Base-by-base conservation (phyloP, 1,140 invertebrate species). In the Drosophila serrata region DNA sequence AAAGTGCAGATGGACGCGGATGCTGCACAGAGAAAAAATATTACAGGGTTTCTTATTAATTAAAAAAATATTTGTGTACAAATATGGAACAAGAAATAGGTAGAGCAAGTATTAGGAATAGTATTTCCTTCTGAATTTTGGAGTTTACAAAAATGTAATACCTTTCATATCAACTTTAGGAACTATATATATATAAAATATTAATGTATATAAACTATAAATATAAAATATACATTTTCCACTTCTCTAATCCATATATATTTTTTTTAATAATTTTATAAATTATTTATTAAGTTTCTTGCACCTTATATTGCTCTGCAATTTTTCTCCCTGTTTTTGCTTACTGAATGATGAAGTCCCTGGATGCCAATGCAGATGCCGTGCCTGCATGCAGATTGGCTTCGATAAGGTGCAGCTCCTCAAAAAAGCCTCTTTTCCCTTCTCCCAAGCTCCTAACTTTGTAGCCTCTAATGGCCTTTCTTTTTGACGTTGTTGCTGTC, bases 401-500 rank as follows among this genome's bases (percentile, higher is more conserved):
- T 76, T 57, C 53, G 74, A 76, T 76, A 76, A 76, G 73, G 61
- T 53, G 72, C 46, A 67, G 46, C 61, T 67, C 46, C 37, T 22
- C 49, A 2, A 6, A 22, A 15, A 22, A 5, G 1, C 56, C 39
- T 35, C 35, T 19, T 19, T 29, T 19, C 7, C 35, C 15, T 24
- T 29, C 27, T 5, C 35, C 13, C 31, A 37, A 17, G 9, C 33
- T 40, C 29, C 74, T 39, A 42, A 42, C 57, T 53, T 55, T 48
- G 29, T 53, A 40, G 56, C 79, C 60, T 79, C 82, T 82, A 76
- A 76, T 86, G 82, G 82, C 70, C 75, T 86, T 88, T 88, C 84
- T 81, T 88, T 87, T 88, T 82, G 82, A 86, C 81, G 82, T 82
- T 61, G 73, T 62, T 55, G 70, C 65, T 55, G 65, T 77, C 75